phyloP scores from a whole-genome alignment of 2,113 vertebrate genomes.

The Myotis lucifugus region DNA sequence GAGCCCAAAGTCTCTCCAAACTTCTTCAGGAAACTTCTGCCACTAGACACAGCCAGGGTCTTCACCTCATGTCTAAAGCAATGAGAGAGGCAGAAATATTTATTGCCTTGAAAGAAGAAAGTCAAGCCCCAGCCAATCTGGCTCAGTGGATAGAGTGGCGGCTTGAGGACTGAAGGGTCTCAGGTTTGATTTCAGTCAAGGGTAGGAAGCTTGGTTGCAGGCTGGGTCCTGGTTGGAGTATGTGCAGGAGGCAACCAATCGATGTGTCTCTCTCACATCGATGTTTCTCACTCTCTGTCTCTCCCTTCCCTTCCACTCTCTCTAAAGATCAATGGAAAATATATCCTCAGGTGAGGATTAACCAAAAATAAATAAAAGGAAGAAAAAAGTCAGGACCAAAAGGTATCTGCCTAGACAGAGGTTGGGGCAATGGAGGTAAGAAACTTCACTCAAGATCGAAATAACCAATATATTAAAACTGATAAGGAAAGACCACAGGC shows the following conservation, averaged over 20 bases:
- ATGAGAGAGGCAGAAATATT: not conserved
- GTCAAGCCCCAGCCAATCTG: too few species aligned
- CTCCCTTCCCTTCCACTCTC: too few species aligned
- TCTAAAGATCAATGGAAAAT: too few species aligned
- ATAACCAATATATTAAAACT: not conserved
- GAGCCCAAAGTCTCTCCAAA: not conserved
- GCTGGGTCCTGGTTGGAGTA: too few species aligned
- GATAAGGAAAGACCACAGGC: not conserved
- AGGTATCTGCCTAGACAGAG: not conserved
- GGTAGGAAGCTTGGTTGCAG: too few species aligned
- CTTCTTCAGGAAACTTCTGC: not conserved
- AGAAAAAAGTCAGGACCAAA: not conserved
- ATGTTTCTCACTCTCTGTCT: too few species aligned
- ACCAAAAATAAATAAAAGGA: not conserved
- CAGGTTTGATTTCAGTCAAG: too few species aligned
- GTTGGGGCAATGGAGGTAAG: not conserved
- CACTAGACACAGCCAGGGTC: not conserved
- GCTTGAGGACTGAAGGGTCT: too few species aligned
- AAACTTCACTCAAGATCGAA: not conserved
- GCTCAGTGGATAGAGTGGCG: too few species aligned
- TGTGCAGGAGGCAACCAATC: too few species aligned
- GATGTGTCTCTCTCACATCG: too few species aligned
- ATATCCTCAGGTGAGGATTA: too few species aligned
- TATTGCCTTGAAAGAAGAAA: not conserved
- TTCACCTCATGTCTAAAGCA: not conserved